phyloP scores from a whole-genome alignment of 1,140 invertebrate species.

The Ceratitis capitata region DNA sequence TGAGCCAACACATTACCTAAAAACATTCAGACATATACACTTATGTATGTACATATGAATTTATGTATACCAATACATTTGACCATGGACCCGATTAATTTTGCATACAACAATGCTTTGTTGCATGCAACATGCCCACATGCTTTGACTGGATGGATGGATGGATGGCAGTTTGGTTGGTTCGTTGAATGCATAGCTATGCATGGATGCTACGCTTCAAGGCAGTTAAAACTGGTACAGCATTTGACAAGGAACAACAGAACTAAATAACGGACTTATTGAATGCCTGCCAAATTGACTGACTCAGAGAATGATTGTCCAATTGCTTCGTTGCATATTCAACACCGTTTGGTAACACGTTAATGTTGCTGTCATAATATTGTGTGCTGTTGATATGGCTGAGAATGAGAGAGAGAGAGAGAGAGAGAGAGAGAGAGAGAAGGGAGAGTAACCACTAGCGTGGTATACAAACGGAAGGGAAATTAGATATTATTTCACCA shows the following conservation, averaged over 20 bases:
- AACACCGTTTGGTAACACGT: neutral
- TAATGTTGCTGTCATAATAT: neutral
- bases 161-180: neutral
- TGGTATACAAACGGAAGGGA: too few relatives aligned
- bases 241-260: too few relatives aligned
- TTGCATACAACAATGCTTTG: constrained; percentile 3
- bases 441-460: neutral
- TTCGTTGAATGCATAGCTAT: neutral
- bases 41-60: too few relatives aligned
- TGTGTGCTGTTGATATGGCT: neutral
- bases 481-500: too few relatives aligned
- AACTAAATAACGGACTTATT: neutral
- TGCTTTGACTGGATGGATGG: neutral
- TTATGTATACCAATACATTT: too few relatives aligned
- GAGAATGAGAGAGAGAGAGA: neutral
- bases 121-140: neutral
- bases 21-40: too few relatives aligned
- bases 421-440: neutral
- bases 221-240: neutral
- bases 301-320: neutral
- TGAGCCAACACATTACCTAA: neutral
- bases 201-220: neutral
- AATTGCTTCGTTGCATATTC: neutral
- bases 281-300: neutral
- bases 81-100: constrained; percentile 16